Evolutionary conservation across 2,888 invertebrate genomes (phyloP), one percentile per base, ranked within the genome.

Genomic region (Hybos culiciformis): DNA sequence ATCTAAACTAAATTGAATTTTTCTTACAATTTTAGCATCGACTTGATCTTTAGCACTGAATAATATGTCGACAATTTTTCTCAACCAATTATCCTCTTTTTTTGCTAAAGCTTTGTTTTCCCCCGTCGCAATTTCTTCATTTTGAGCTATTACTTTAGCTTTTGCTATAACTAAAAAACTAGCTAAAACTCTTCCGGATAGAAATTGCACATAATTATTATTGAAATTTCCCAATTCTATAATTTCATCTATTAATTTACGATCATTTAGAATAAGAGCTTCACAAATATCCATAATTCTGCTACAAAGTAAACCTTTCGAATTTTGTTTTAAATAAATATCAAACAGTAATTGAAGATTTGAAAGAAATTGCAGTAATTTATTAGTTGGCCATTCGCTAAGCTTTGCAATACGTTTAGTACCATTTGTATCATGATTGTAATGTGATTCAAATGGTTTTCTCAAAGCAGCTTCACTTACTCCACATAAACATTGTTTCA

Each of bases 101-200:
- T n/a, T n/a, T n/a, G n/a, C n/a, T n/a, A n/a, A n/a, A n/a, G n/a
- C n/a, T n/a, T n/a, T n/a, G n/a, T n/a, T n/a, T n/a, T n/a, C n/a
- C n/a, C n/a, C n/a, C n/a, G n/a, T n/a, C n/a, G n/a, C n/a, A n/a
- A n/a, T n/a, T n/a, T n/a, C n/a, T n/a, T n/a, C n/a, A n/a, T n/a
- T n/a, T n/a, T n/a, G n/a, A n/a, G n/a, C n/a, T n/a, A n/a, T n/a
- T 18, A 85, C 76, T 43, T 81, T 80, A 53, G 83, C 82, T 63
- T 86, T 83, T 19, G 86, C 82, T 41, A 87, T 81, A 53, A 87
- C 81, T 54, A 90, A 71, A 64, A 88, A 85, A 50, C 84, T 82
- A 40, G 86, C 82, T 42, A 90, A 67, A 15, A 86, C 83, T 58
- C 82, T 76, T 50, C 83, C 78, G 9, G 86, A 81, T 47, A 85